A percentile compares a stretch with the other conserved stretches of the same genome.
Evolutionary conservation across 2,888 invertebrate species (phyloP).

Genomic region (Ennomos fuscantarius): DNA sequence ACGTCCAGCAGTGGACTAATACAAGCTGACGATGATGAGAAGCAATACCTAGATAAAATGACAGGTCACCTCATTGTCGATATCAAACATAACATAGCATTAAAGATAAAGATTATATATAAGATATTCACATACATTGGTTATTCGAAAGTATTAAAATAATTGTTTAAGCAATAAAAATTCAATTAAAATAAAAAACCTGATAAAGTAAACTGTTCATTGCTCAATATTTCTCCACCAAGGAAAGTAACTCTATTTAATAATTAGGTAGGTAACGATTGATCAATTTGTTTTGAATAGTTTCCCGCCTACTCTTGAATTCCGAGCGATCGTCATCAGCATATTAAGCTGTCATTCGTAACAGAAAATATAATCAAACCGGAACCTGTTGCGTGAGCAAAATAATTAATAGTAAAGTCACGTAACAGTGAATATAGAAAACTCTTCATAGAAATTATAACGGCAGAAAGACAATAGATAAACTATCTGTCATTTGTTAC

Average conservation of each 20-base stretch:
- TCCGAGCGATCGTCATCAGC: slow-evolving; percentile 27
- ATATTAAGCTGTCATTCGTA: slow-evolving; percentile 40
- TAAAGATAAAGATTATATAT: too few species aligned
- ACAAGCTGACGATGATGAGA: too few species aligned
- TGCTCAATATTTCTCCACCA: background rate
- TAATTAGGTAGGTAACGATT: slow-evolving; percentile 2
- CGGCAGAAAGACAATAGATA: slow-evolving; percentile 34
- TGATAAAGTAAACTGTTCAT: slow-evolving; percentile 5
- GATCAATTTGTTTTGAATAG: slow-evolving; percentile 27
- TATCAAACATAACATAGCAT: too few species aligned
- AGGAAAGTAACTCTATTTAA: slow-evolving; percentile 7
- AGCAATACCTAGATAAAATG: too few species aligned
- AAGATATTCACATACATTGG: too few species aligned
- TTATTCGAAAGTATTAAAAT: too few species aligned
- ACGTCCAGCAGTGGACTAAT: too few species aligned
- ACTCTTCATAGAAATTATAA: slow-evolving; percentile 29
- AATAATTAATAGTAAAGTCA: slow-evolving; percentile 66
- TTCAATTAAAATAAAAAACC: slow-evolving; percentile 19
- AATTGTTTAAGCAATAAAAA: too few species aligned
- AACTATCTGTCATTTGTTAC: slow-evolving; percentile 18
- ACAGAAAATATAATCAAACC: slow-evolving; percentile 56
- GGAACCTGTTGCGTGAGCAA: slow-evolving; percentile 63
- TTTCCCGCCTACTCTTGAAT: slow-evolving; percentile 33
- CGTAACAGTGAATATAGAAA: slow-evolving; percentile 48
- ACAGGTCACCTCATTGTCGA: too few species aligned